Conservation (phyloP, 2,113 vertebrate species). For the Callorhinus ursinus region DNA sequence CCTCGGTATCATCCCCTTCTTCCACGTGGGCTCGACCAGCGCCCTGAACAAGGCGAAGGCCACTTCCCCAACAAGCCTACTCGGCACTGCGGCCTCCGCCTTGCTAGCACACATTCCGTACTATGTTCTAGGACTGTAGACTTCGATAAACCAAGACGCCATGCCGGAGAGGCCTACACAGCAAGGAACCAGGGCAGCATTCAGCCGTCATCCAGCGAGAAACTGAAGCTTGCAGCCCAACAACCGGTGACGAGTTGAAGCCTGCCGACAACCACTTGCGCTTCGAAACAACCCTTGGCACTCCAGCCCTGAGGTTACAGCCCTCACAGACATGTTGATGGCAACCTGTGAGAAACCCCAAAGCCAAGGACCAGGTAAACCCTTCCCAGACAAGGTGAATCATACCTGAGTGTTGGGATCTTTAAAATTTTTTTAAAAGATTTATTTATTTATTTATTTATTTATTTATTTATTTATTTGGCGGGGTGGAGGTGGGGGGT, state of each 20-base stretch:
- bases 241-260: accelerated
- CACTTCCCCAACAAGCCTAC: accelerated
- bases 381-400: background rate
- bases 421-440: background rate
- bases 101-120: accelerated
- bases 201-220: background rate
- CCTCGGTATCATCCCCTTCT: background rate
- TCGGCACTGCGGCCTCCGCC: accelerated
- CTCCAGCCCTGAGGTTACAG: background rate
- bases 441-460: background rate
- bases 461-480: background rate
- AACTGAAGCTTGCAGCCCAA: background rate
- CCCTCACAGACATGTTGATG: background rate
- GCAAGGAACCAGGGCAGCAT: background rate
- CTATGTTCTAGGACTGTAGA: background rate
- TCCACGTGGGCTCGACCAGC: too few species aligned
- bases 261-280: background rate
- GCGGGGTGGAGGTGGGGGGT: too few species aligned
- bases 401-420: background rate
- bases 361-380: background rate
- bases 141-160: background rate
- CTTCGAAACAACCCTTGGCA: background rate
- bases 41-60: too few species aligned
- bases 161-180: background rate
- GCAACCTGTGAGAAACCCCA: background rate